These are phyloP conservation scores for Catharus fuscescens DNA, from an alignment of 2,113 vertebrate species.

Conservation along the genomic window DNA sequence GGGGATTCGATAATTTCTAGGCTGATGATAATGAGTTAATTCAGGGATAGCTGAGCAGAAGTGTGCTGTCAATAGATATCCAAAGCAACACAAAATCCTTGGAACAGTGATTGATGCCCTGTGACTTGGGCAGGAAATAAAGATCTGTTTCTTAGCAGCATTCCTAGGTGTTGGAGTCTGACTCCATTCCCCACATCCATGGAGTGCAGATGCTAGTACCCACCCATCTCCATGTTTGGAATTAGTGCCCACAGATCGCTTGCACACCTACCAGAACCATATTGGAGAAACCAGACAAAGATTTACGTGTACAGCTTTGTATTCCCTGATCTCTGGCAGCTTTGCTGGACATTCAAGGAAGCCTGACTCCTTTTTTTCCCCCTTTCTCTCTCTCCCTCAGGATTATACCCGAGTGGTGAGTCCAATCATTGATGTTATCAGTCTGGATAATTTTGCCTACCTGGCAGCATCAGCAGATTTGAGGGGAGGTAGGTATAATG, in stretches of 20 bases:
- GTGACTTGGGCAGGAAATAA: background rate
- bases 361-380: background rate
- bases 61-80: background rate
- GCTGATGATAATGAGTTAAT: background rate
- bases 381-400: slow-evolving; percentile 64
- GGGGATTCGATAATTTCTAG: background rate
- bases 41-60: background rate
- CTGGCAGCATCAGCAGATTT: slow-evolving; percentile 96
- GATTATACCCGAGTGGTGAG: slow-evolving; percentile 96
- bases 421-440: slow-evolving; percentile 99
- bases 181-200: background rate
- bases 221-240: background rate
- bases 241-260: background rate
- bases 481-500: slow-evolving; percentile 87
- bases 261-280: background rate
- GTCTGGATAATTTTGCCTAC: slow-evolving; percentile 98
- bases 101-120: background rate
- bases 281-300: background rate
- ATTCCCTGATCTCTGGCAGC: background rate
- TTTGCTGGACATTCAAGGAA: background rate
- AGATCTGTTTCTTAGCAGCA: background rate
- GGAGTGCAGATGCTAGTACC: background rate
- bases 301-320: background rate
- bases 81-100: background rate
- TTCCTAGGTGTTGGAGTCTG: background rate